A percentile compares a stretch with the other conserved stretches of the same genome.
phyloP scores from a whole-genome alignment of 2,797 vertebrate species.

The Lutjanus campechanus region DNA sequence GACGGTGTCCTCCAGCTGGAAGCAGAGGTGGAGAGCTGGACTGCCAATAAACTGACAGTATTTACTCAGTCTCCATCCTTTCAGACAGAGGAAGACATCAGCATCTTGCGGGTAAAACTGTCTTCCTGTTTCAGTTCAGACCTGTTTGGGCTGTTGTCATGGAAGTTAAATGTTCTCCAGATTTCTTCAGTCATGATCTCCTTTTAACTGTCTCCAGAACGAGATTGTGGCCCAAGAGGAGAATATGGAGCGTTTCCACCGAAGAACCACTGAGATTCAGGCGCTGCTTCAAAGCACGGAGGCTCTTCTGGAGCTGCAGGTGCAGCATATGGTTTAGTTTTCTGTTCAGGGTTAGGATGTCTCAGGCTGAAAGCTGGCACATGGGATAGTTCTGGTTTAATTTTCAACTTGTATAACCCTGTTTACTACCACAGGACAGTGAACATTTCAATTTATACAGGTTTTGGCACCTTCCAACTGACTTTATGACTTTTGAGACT shows the following conservation, averaged over 20 bases:
- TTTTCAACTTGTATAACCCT: not conserved
- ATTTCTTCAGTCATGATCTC: not conserved
- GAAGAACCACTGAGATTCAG: conserved; percentile 88
- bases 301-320: conserved; percentile 92
- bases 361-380: not conserved
- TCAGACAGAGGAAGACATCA: conserved; percentile 82
- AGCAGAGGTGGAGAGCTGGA: conserved; percentile 86
- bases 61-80: conserved; percentile 78
- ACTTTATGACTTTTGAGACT: not conserved
- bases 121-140: not conserved
- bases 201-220: conserved; percentile 76
- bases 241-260: conserved; percentile 86
- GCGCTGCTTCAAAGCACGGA: conserved; percentile 89
- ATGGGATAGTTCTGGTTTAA: not conserved
- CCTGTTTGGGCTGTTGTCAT: not conserved
- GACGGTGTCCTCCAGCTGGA: conserved; percentile 89
- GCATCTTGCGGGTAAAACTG: conserved; percentile 84
- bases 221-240: conserved; percentile 88
- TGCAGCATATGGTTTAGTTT: conserved; percentile 56
- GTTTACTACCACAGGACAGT: not conserved
- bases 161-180: not conserved
- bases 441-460: not conserved
- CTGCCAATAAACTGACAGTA: conserved; percentile 68
- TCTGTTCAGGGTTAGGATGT: not conserved
- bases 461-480: not conserved